These are phyloP conservation scores for Forbesichthys papilliferus DNA, from an alignment of 2,113 vertebrate species.

Conservation along the genomic window DNA sequence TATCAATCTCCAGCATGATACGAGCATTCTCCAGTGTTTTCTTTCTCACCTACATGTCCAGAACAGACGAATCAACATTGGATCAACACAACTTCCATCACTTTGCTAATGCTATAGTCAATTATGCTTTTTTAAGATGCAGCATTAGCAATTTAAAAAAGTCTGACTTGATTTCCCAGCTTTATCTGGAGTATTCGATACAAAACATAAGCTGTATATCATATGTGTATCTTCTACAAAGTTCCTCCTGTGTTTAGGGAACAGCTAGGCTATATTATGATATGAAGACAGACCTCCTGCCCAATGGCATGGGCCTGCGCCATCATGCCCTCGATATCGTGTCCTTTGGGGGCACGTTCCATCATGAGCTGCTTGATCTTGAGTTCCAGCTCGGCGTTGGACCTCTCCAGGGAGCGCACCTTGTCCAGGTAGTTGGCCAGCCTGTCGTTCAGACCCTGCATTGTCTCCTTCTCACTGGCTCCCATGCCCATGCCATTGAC, in stretches of 20 bases:
- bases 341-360: constrained; percentile 64
- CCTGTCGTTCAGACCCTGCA: constrained; percentile 88
- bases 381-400: constrained; percentile 78
- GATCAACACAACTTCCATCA: background rate
- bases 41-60: constrained; percentile 72
- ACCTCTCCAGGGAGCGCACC: constrained; percentile 76
- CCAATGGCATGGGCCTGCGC: constrained; percentile 76
- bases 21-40: constrained; percentile 78
- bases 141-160: no score
- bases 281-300: constrained; percentile 71
- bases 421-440: constrained; percentile 83
- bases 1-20: constrained; percentile 83
- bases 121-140: no score
- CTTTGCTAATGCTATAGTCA: background rate
- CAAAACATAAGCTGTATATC: no score
- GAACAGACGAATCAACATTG: background rate
- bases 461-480: constrained; percentile 84
- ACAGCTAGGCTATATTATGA: background rate
- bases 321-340: constrained; percentile 69
- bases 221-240: no score
- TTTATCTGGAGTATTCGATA: background rate
- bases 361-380: constrained; percentile 83
- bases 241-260: background rate
- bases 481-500: constrained; percentile 50
- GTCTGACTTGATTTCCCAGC: no score